phyloP scores from a whole-genome alignment of 2,888 invertebrate species.

The Pachycephus smyrnensis region DNA sequence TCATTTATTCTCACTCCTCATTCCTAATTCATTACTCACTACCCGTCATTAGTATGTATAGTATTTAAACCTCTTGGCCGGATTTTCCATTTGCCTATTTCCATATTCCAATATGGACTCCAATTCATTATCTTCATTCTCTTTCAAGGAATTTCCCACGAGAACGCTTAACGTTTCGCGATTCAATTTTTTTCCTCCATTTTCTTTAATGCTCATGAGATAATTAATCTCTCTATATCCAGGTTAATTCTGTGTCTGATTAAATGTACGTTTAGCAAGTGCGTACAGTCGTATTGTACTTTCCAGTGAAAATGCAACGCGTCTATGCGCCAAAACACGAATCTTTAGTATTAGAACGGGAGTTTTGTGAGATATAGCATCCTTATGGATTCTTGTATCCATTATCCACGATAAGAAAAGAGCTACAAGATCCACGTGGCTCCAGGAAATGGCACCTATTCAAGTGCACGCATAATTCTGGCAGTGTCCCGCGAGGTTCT shows the following conservation, averaged over 20 bases:
- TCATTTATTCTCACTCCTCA: not conserved
- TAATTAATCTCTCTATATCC: not conserved
- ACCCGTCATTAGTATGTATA: not conserved
- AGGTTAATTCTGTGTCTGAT: not conserved
- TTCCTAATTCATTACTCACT: not conserved
- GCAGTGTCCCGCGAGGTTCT: not conserved
- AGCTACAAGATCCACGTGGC: not conserved
- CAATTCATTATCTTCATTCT: not conserved
- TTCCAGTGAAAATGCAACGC: not conserved
- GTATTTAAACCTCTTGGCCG: not conserved
- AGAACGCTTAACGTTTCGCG: not conserved
- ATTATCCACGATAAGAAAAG: not conserved
- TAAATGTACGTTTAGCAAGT: not conserved
- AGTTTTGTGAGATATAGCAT: not conserved
- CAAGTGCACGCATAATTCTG: not conserved
- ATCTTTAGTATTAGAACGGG: not conserved
- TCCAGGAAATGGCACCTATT: not conserved
- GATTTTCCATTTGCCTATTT: not conserved
- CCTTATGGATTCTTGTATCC: not conserved
- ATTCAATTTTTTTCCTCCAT: not conserved
- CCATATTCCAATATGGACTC: not conserved
- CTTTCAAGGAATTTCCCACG: slow-evolving; percentile 2
- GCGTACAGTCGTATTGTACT: not conserved
- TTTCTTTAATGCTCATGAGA: not conserved
- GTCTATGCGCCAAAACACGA: not conserved